These are phyloP conservation scores for Apis dorsata DNA, from an alignment of 1,140 invertebrate genomes.

Conservation along the genomic window DNA sequence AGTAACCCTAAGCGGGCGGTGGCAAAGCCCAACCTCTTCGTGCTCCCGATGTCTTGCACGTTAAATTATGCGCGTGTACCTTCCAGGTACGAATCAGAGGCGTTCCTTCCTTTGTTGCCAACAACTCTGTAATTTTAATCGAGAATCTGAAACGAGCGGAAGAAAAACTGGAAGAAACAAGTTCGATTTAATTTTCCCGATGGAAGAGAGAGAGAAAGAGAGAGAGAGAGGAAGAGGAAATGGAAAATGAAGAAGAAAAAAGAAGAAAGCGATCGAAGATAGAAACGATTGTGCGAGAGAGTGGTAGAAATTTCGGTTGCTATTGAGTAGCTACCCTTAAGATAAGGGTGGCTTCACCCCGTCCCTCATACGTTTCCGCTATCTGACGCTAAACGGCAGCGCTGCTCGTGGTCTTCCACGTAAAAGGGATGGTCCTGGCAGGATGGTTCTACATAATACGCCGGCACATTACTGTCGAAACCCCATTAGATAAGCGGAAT, in stretches of 20 bases:
- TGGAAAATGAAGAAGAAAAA: too few species aligned
- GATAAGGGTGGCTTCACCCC: slow-evolving; percentile 76
- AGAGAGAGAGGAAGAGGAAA: background rate
- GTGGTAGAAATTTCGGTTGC: slow-evolving; percentile 68
- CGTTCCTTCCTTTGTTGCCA: background rate
- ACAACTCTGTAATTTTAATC: background rate
- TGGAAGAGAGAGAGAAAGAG: slow-evolving; percentile 56
- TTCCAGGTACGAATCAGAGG: slow-evolving; percentile 37
- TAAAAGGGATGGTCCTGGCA: slow-evolving; percentile 72
- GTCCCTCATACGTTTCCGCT: slow-evolving; percentile 74
- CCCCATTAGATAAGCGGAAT: slow-evolving; percentile 73
- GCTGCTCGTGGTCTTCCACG: slow-evolving; percentile 71
- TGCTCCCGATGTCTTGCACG: slow-evolving; percentile 49
- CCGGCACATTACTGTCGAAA: slow-evolving; percentile 75
- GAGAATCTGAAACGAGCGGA: background rate
- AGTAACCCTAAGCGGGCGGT: slow-evolving; percentile 74
- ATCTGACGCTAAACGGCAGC: slow-evolving; percentile 73
- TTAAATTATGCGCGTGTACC: slow-evolving; percentile 63
- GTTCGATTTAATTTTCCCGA: background rate
- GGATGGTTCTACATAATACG: slow-evolving; percentile 76
- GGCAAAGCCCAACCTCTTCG: slow-evolving; percentile 47
- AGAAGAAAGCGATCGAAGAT: background rate
- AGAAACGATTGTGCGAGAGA: background rate
- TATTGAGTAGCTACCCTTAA: slow-evolving; percentile 79
- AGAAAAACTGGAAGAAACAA: too few species aligned